Base-by-base conservation (phyloP, 1,140 invertebrate species). In the Procambarus clarkii region DNA sequence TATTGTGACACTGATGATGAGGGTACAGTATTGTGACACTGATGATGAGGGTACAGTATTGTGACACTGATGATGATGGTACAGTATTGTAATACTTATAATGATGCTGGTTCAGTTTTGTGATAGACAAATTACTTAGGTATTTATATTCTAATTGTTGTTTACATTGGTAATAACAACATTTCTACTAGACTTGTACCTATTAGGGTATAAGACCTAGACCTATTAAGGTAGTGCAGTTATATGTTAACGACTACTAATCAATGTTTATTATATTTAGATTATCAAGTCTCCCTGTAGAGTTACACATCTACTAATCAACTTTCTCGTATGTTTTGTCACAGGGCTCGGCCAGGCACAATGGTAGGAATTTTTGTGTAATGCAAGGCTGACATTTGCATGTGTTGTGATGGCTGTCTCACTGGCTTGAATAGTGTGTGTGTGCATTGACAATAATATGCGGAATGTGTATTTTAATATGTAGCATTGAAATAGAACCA, bases 331-430 rank as follows among this genome's bases (percentile, higher is more conserved):
- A 82, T 91, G 82, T 76, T 80, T 91, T 76, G 76, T 54, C 58
- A 80, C 89, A 91, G 89, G 89, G 83, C 74, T 91, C 89, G 83
- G 89, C 89, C 89, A 91, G 89, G 82, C 82, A 77, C 89, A 91
- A 91, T 91, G 89, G 89, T 91, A 91, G 48, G 89, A 79, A 89
- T 34, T 74, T 34, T 74, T 34, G 11, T 77, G 34, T 77, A 64
- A 81, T 90, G 50, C 69, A 74, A 69, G 82, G 46, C 45, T 71
- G 44, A 84, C 60, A 44, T 74, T 2, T 86, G 85, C 85, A 86
- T 86, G 69, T 46, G 45, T 69, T 34, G 76, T 34, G 21, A 60
- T 82, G 21, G 24, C 11, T 50, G 48, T 74, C 69, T 34, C 69
- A 74, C 24, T 74, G 69, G 69, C 69, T 74, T 34, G 24, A 74